These are phyloP conservation scores for Choristoneura rosaceana DNA, from an alignment of 2,888 invertebrate species.

Conservation along the genomic window DNA sequence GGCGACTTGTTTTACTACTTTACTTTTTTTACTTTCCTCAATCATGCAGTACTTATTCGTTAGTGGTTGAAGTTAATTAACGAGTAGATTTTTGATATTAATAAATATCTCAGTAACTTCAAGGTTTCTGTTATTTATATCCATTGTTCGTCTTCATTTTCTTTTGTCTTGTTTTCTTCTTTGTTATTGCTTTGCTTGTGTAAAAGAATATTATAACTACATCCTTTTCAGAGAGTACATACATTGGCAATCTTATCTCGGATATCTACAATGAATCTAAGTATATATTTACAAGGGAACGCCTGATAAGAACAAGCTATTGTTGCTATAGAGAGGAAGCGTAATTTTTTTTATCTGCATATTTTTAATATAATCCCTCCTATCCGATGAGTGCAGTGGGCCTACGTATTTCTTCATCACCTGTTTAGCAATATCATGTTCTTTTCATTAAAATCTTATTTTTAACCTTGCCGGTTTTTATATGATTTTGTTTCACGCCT, in stretches of 20 bases:
- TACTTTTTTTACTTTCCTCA: too few species aligned
- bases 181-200: background rate
- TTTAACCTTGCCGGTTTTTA: background rate
- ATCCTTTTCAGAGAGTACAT: constrained; percentile 9
- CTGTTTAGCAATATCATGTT: background rate
- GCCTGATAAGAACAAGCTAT: constrained; percentile 13
- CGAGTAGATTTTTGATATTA: too few species aligned
- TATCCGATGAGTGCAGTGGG: background rate
- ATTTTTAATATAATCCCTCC: background rate
- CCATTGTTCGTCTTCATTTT: background rate
- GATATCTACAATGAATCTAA: constrained; percentile 3
- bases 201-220: constrained; percentile 9
- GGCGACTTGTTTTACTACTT: too few species aligned
- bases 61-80: too few species aligned
- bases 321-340: constrained; percentile 13
- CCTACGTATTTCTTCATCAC: background rate
- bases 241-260: constrained; percentile 1
- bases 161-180: background rate
- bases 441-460: background rate
- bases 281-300: constrained; percentile 10
- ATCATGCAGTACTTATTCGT: too few species aligned
- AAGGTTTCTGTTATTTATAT: too few species aligned
- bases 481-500: constrained; percentile 15
- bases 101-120: too few species aligned
- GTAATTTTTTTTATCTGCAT: background rate